Evolutionary conservation across 2,113 vertebrate species (phyloP), one percentile per base, ranked within the genome.

Genomic region (Cacatua alba): DNA sequence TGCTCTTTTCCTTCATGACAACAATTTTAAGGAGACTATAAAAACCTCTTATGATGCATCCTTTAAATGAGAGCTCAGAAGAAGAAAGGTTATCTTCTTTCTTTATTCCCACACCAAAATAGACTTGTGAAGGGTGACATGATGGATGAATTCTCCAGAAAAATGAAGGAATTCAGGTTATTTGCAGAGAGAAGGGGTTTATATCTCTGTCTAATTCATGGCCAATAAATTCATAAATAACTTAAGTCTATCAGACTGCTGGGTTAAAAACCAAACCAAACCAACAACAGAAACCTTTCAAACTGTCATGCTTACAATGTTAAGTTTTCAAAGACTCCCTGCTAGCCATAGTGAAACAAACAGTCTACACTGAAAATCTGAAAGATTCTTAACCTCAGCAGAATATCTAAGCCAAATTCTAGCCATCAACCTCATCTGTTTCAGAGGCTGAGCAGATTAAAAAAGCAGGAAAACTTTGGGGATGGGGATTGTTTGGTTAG

Each of bases 401-500:
- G 24, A 72, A n/a, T 57, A 90, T 72, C 68, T 52, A 63, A 77
- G 12, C 7, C 24, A 70, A 62, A 49, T 76, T 86, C 41, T 29
- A 68, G 15, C 2, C 67, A 63, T 28, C 4, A 10, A 65, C 13
- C 44, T 48, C 21, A 48, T 37, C 13, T 1, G 0, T 60, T 94
- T 90, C 43, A 80, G 48, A 76, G 11, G 12, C 9, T 35, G 26
- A 88, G 16, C 1, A 64, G 23, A 53, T 29, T 72, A 1, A 4
- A 28, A 51, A 52, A 24, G 1, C 3, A 33, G 3, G 0, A 62
- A 74, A 41, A 2, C 2, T 25, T 9, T 13, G 48, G 10, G 5
- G 1, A 21, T 67, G 46, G 11, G 11, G 16, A 0, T 46, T 65
- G 70, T 23, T n/a, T 16, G 44, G 17, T 84, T 29, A 10, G 11